Base-by-base conservation (phyloP, 92 coral and sea anemone species). In the Virgularia gustaviana region DNA sequence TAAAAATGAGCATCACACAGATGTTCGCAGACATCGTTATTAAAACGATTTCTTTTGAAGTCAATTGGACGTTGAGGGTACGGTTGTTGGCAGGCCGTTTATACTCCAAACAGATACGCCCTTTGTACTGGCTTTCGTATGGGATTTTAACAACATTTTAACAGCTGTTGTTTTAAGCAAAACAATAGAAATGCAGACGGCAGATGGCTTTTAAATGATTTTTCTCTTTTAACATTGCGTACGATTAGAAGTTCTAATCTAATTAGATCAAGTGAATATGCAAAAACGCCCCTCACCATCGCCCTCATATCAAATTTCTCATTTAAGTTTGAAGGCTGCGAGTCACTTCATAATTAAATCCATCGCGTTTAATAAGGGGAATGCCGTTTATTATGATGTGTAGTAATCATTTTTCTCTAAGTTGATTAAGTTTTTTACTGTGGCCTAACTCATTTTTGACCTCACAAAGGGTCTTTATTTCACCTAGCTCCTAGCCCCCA, bases 131-230 rank as follows among this genome's bases (percentile, higher is more conserved):
- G 85, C 81, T 88, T 94, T 94, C 99, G 83, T 91, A 89, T 94
- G 99, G 99, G 96, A 94, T 94, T 86, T 88, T 82, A 94, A 87
- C 97, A 91, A 86, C 89, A 87, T 81, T 72, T 78, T 72, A 81
- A 79, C 99, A 94, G 94, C 99, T 94, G 99, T 94, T 90, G 94
- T 90, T 89, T 94, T 94, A 89, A 86, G 83, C 88, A 94, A 94
- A 89, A 94, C 96, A 94, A 94, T 94, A 90, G 89, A 85, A 89
- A 94, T 84, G 88, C 90, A 91, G 85, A 78, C 91, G 86, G 88
- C 99, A 94, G 99, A 94, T 94, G 99, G 99, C 85, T 83, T 73
- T 84, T 94, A 94, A 94, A 94, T 94, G 95, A 85, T 90, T 89
- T 87, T 83, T 77, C 82, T 83, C 89, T 96, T 89, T 96, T 96